Evolutionary conservation across 2,888 invertebrate species (phyloP), one percentile per base, ranked within the genome.

Genomic region (Pristionchus arcanus): DNA sequence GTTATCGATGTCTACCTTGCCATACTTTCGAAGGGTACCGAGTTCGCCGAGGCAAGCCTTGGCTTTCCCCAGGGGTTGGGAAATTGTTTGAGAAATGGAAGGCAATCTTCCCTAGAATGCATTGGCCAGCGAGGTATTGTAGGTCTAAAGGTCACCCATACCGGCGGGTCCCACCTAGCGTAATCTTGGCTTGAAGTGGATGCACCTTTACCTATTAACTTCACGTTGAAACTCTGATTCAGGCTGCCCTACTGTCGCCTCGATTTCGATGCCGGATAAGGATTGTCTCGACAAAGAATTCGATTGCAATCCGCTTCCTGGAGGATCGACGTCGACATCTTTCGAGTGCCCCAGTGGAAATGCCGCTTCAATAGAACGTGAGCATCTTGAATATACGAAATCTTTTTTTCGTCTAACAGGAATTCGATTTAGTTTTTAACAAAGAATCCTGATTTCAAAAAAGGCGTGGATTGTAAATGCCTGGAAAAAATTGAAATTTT

Each of bases 291-390:
- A 19, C 31, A 25, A 59, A 15, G 59, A 85, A 28, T 53, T 53
- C 81, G 84, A 85, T 21, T 85, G 84, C 19, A 85, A 85, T 59
- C 84, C 84, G 11, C 84, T 85, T 7, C 84, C 84, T 11, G 59
- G 55, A 21, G 84, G 59, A 21, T 85, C 84, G 3, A 59, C 84
- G 0, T 19, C 59, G 1, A 49, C 31, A 19, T 59, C 59, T 7
- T 55, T 85, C 25, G 2, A 7, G 4, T 85, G 84, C 28, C 84
- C 59, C 21, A 31, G 28, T 31, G 84, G 59, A 59, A 0, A 21
- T 19, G 21, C 59, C 11, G 84, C 59, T 1, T 85, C 59, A 25
- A 85, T 59, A 85, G 84, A 85, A 59, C 55, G 84, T 85, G 21
- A 16, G 81, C 7, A 11, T 11, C 3, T 11, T 49, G 42, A 7